These are phyloP conservation scores for Barnardius zonarius DNA, from an alignment of 2,113 vertebrate genomes.

Conservation along the genomic window DNA sequence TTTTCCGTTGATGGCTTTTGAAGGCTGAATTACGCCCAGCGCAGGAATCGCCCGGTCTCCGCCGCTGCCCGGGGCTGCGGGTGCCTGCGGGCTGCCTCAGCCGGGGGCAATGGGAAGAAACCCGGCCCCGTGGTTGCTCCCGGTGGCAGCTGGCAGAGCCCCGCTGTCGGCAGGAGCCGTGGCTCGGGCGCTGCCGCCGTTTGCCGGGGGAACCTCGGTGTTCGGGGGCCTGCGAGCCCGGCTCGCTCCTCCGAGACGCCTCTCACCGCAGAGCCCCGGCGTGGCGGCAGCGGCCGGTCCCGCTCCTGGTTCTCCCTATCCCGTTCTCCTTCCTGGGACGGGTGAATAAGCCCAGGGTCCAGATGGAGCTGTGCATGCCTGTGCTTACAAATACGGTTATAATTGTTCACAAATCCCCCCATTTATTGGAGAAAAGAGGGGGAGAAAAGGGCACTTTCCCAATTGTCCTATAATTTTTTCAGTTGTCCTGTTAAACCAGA, in stretches of 20 bases:
- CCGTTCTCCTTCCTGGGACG: background rate
- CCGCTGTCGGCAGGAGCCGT: background rate
- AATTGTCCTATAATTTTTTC: background rate
- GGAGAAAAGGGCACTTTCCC: background rate
- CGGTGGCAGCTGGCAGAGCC: rapidly evolving
- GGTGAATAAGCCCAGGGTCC: background rate
- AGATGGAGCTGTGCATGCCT: background rate
- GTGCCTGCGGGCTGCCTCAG: background rate
- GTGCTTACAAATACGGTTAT: background rate
- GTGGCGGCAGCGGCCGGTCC: background rate
- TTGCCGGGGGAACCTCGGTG: background rate
- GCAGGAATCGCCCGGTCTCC: rapidly evolving
- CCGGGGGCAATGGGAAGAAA: background rate
- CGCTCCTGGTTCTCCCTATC: background rate
- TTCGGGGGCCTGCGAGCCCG: background rate
- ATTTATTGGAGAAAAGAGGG: background rate
- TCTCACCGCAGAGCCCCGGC: rapidly evolving
- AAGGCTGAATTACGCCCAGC: background rate
- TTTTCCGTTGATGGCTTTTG: background rate
- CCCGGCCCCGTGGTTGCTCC: background rate
- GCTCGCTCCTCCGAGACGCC: background rate
- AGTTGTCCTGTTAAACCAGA: background rate
- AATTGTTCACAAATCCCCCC: background rate
- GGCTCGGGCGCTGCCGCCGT: background rate
- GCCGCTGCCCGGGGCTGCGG: background rate